Evolutionary conservation across 2,888 invertebrate species (phyloP), one percentile per base, ranked within the genome.

Genomic region (Cenopis cana): DNA sequence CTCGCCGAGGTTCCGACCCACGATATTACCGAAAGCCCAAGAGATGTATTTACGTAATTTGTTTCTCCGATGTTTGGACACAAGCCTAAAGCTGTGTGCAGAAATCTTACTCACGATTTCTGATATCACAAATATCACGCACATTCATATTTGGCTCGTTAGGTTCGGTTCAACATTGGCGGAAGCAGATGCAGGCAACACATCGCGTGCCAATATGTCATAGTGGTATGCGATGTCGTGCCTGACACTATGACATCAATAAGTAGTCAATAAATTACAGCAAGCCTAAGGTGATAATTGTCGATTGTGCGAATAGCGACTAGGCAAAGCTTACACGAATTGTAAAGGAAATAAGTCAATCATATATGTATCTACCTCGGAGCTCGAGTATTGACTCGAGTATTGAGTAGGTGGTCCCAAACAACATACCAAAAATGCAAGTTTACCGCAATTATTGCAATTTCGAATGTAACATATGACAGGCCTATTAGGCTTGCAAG

Each of bases 11-110:
- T 65, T 69, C 57, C 65, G 54, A 60, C 70, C 70, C 59, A 33
- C 65, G 65, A 70, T 70, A 70, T 66, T 70, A 70, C 65, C 65
- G 46, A 66, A 70, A 70, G 36, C 65, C 65, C 70, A 70, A 65
- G 65, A 66, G 71, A 71, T 71, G 71, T 71, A 71, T 67, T 71
- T 67, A 67, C 61, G 71, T 71, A 67, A 71, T 71, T 71, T 71
- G 71, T 71, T 67, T 67, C 71, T 71, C 60, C 55, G 55, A 61
- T 67, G 67, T 71, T 71, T 67, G 71, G 66, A 66, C 61, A 71
- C 46, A 55, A 24, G 61, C 18, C 60, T 71, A 67, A 71, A 36
- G 71, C 55, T 71, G 17, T 12, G 65, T 59, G 14, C 12, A 46
- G 2, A 14, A 46, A 18, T 41, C 12, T 0, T 41, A 41, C 14